Base-by-base conservation (phyloP, 1,140 invertebrate species). In the Daktulosphaira vitifoliae region DNA sequence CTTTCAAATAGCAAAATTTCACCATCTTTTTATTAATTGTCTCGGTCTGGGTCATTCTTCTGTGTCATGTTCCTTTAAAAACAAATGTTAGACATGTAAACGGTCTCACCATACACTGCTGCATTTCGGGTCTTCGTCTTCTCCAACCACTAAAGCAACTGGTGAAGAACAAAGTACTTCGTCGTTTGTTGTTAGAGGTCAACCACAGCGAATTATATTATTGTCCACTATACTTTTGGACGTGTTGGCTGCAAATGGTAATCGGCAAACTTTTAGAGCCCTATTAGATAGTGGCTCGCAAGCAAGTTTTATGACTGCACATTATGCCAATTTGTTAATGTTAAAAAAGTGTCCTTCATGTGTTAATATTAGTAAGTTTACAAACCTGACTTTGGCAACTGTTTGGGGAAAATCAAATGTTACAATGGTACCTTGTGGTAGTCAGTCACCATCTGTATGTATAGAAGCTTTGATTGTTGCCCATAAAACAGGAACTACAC, bases 251-350 rank as follows among this genome's bases (percentile, higher is more conserved):
- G 16, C 54, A 1, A 22, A 62, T 62, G 54, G 38, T 23, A 20
- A 29, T 6, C 42, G 25, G 15, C 39, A 62, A 6, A 22, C 11
- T 3, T 18, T 62, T 6, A 22, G 39, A n/a, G 54, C 54, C 1
- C 11, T 62, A 7, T 25, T 62, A n/a, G 54, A 62, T 25, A 37
- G 11, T 44, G 39, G 37, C 16, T 39, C 54, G 23, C 20, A 44
- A 26, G 16, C 16, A 8, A 39, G 38, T 15, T 62, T 62, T 15
- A 62, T 62, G 2, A 62, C 39, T 6, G 42, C 44, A 46, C 13
- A 22, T 16, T 44, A 18, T 26, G 54, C 23, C 0, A 13, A 22
- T 22, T 5, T 11, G 7, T 8, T 62, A 23, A 20, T 26, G 18
- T 22, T 62, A 22, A 22, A 5, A 6, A 5, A 11, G 11, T 6